These are phyloP conservation scores for Lepidurus couesii DNA, from an alignment of 1,140 invertebrate species.

Conservation along the genomic window DNA sequence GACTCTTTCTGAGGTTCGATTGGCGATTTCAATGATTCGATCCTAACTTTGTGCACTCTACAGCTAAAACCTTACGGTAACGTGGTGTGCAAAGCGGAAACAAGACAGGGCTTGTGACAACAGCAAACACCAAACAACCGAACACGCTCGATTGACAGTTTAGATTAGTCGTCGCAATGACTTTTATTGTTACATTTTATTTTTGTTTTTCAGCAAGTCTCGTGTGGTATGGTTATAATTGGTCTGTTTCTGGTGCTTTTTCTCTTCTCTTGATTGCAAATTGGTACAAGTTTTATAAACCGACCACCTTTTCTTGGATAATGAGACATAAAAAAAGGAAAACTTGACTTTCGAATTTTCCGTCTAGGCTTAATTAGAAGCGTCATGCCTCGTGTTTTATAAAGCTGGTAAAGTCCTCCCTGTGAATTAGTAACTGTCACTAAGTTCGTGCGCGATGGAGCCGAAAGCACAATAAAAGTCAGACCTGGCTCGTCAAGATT, in stretches of 20 bases:
- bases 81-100: background rate
- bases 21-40: background rate
- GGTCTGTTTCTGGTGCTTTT: background rate
- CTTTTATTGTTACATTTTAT: background rate
- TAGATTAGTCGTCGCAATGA: background rate
- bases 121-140: background rate
- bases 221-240: background rate
- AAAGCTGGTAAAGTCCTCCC: constrained; percentile 4
- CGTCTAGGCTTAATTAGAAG: background rate
- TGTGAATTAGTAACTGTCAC: background rate
- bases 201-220: background rate
- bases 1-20: no score
- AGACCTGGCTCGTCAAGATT: background rate
- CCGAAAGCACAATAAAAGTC: background rate
- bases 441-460: background rate
- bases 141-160: background rate
- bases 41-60: background rate
- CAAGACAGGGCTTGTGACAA: background rate
- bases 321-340: background rate
- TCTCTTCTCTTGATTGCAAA: background rate
- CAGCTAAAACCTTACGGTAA: background rate
- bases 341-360: background rate
- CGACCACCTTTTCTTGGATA: background rate
- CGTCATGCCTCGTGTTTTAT: background rate
- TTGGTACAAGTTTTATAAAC: background rate